Evolutionary conservation across 2,888 invertebrate genomes (phyloP).

Genomic region (Uloborus plumipes): DNA sequence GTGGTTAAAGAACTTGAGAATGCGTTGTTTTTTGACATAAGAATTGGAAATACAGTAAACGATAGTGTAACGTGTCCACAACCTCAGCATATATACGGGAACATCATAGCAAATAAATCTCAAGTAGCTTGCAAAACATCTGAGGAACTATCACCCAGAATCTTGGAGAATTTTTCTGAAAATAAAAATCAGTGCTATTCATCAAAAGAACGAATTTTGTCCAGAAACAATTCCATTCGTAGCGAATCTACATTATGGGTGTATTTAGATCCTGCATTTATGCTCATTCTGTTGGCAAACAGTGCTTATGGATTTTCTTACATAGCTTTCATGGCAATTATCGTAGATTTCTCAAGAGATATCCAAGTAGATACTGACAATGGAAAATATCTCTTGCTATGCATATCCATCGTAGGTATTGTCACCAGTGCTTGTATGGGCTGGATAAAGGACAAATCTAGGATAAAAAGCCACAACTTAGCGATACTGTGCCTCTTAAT

Average conservation of each 20-base stretch:
- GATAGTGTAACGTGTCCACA: too few relatives aligned
- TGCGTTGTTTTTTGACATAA: too few relatives aligned
- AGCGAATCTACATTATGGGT: neutral
- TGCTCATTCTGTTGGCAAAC: neutral
- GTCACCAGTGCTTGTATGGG: constrained; percentile 25
- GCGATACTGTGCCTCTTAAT: neutral
- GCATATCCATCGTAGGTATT: constrained; percentile 9
- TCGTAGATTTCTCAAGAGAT: constrained; percentile 30
- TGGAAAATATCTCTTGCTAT: constrained; percentile 16
- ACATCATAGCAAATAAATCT: too few relatives aligned
- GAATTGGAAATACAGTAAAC: too few relatives aligned
- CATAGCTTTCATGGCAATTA: constrained; percentile 8
- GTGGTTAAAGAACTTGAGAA: too few relatives aligned
- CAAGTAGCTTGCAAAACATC: too few relatives aligned
- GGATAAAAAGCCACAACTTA: neutral
- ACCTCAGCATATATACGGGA: too few relatives aligned
- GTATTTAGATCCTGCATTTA: constrained; percentile 16
- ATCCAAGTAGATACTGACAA: neutral
- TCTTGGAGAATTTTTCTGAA: too few relatives aligned
- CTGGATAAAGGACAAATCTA: constrained; percentile 21
- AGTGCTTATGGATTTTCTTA: neutral
- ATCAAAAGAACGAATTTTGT: too few relatives aligned
- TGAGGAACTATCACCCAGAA: too few relatives aligned
- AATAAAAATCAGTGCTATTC: too few relatives aligned
- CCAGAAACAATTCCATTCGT: neutral